phyloP scores from a whole-genome alignment of 2,113 vertebrate species.

The Boulengeromyrus knoepffleri region DNA sequence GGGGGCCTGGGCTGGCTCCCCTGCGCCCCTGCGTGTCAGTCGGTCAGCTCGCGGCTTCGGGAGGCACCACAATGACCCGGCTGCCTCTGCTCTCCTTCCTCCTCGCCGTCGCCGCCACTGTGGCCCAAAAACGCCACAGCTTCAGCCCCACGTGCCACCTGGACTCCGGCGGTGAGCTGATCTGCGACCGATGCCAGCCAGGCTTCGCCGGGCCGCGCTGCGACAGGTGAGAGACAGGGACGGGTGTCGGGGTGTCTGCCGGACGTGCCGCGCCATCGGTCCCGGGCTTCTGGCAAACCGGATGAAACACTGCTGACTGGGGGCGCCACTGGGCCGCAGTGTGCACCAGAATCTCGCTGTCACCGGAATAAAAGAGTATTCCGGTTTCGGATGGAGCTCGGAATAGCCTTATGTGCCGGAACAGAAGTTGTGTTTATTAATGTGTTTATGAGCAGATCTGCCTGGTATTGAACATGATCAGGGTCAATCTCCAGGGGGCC shows the following conservation, averaged over 20 bases:
- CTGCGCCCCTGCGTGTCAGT: slow-evolving; percentile 19
- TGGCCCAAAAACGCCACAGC: slow-evolving; percentile 57
- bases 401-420: background rate
- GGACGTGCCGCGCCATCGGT: background rate
- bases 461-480: no score
- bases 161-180: slow-evolving; percentile 61
- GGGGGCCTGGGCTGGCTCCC: slow-evolving; percentile 31
- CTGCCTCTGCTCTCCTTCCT: slow-evolving; percentile 48
- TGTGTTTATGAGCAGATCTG: background rate
- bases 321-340: background rate
- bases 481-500: background rate
- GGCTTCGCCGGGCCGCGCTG: slow-evolving; percentile 78
- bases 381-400: background rate
- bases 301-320: background rate
- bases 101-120: slow-evolving; percentile 35
- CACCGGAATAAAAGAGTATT: background rate
- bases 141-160: slow-evolving; percentile 90
- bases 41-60: slow-evolving; percentile 28
- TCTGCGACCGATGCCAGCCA: slow-evolving; percentile 74
- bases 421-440: background rate
- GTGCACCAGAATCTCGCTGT: background rate
- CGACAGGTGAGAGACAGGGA: slow-evolving; percentile 74
- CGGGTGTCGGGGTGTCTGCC: background rate
- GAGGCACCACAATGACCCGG: slow-evolving; percentile 42
- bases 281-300: background rate